A percentile compares a stretch with the other conserved stretches of the same genome.
phyloP scores from a whole-genome alignment of 2,888 invertebrate genomes.

The Chirona hameri region DNA sequence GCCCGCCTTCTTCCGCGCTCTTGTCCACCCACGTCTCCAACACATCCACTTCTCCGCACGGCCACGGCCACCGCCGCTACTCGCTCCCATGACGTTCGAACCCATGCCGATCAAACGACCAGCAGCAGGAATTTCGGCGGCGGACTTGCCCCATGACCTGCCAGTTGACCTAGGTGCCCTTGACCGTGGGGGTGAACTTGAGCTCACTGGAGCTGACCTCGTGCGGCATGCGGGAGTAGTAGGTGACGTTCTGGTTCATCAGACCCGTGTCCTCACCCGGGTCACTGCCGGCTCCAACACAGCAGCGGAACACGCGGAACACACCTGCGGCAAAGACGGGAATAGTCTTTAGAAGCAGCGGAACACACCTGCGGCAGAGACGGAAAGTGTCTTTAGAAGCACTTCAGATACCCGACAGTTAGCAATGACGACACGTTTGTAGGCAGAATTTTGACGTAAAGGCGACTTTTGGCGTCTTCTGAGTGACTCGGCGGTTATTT shows the following conservation, averaged over 20 bases:
- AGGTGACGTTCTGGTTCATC: constrained; percentile 45
- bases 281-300: constrained; percentile 4
- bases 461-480: too few species aligned
- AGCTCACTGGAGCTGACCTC: constrained; percentile 28
- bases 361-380: neutral
- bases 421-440: too few species aligned
- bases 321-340: neutral
- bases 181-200: neutral
- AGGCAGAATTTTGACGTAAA: too few species aligned
- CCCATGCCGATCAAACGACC: neutral
- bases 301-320: neutral
- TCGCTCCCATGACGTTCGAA: neutral
- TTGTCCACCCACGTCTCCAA: too few species aligned
- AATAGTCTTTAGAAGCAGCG: neutral
- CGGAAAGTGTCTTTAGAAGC: too few species aligned
- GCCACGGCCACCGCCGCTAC: neutral
- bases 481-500: too few species aligned
- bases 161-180: constrained; percentile 35
- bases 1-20: too few species aligned
- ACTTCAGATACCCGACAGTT: too few species aligned
- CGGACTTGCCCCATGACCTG: neutral
- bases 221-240: constrained; percentile 45
- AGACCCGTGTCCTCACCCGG: constrained; percentile 42
- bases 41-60: too few species aligned
- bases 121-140: neutral